Conservation (phyloP, 2,888 invertebrate species). For the Dorcus hopei region DNA sequence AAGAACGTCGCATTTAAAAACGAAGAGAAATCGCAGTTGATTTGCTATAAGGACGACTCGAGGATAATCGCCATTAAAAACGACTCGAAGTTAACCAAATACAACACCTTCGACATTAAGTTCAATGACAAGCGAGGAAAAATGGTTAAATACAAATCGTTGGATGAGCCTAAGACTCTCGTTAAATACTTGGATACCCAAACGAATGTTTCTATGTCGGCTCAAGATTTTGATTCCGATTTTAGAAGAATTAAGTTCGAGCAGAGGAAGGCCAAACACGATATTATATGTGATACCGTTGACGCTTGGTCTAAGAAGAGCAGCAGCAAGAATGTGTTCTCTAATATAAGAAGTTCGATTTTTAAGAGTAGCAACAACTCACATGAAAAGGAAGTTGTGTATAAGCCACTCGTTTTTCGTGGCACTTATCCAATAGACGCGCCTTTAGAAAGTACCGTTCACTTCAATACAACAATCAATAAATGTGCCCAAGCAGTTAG, state of each 20-base stretch:
- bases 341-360: constrained; percentile 43
- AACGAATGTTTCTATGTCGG: constrained; percentile 45
- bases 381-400: constrained; percentile 42
- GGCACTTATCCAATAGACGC: constrained; percentile 85
- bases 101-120: constrained; percentile 46
- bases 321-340: constrained; percentile 40
- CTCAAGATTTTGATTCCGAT: constrained; percentile 42
- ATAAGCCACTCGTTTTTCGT: constrained; percentile 73
- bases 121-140: constrained; percentile 34
- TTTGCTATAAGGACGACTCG: constrained; percentile 43
- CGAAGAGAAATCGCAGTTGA: constrained; percentile 45
- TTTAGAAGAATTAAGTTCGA: constrained; percentile 39
- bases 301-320: constrained; percentile 58
- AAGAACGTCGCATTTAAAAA: constrained; percentile 38
- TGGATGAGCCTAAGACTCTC: constrained; percentile 38
- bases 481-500: not conserved
- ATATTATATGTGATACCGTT: constrained; percentile 61
- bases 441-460: constrained; percentile 47
- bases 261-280: constrained; percentile 43
- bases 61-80: constrained; percentile 44
- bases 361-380: constrained; percentile 34
- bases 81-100: constrained; percentile 42
- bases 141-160: constrained; percentile 43
- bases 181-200: constrained; percentile 43
- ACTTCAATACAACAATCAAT: constrained; percentile 2